Base-by-base conservation (phyloP, 2,888 invertebrate species). In the Latrodectus elegans region DNA sequence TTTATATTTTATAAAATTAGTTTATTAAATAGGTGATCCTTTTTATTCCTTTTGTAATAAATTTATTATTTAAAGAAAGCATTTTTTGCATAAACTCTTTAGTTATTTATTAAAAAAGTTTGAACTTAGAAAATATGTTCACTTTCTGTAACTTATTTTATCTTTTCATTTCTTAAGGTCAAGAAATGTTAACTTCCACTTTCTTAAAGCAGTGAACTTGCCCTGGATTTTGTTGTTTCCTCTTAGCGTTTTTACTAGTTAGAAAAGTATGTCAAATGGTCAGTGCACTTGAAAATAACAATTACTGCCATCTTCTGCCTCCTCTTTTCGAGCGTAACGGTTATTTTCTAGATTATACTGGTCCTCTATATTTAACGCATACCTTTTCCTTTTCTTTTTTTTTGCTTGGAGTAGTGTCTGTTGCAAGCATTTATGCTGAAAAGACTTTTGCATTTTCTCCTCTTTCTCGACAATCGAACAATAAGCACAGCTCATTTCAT, bases 261-360 rank as follows among this genome's bases (percentile, higher is more conserved):
- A 60, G 67, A 26, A 84, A 83, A 84, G 52, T 84, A 72, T 84
- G 84, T 84, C 78, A 84, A 78, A 65, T 77, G 84, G 84, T 84
- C 84, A 84, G 84, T 84, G 84, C 78, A 53, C 77, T 77, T 84
- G 72, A 78, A 60, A 77, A 84, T 67, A 78, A 53, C 67, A 76
- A 71, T 77, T 49, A 49, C 68, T 15, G 64, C 49, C 71, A n/a
- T 55, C 55, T 26, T 70, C 52, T 65, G 9, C 49, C 22, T 17
- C 53, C 38, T 52, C 12, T 22, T 12, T 52, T 74, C 26, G 17
- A 52, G 65, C 51, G 17, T 12, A 49, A n/a, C 49, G 67, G 53
- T 67, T 77, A 77, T 84, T 71, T 84, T 72, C 77, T 77, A 78
- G 77, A 84, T 52, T 49, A 51, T 51, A 74, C 38, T 53, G 72